These are phyloP conservation scores for Acronicta psi DNA, from an alignment of 2,888 invertebrate species.

Conservation along the genomic window DNA sequence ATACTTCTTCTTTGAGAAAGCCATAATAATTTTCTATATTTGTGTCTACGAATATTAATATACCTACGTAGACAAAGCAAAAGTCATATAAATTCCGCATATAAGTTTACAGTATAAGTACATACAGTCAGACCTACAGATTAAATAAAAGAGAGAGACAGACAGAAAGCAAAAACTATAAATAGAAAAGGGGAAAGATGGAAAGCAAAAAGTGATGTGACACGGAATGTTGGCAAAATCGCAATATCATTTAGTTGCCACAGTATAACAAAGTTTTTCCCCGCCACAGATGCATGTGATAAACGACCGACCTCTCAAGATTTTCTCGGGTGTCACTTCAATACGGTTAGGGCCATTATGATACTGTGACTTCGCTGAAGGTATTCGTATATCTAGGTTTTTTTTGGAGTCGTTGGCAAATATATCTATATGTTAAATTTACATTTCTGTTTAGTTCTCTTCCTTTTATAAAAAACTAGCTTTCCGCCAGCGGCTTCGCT, in stretches of 20 bases:
- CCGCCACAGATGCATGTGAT: slow-evolving; percentile 78
- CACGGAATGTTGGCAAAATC: slow-evolving; percentile 67
- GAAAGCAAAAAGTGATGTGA: slow-evolving; percentile 59
- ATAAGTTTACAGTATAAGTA: no score
- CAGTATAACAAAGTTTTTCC: slow-evolving; percentile 69
- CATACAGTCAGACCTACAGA: no score
- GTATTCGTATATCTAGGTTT: slow-evolving; percentile 16
- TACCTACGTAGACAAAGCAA: no score
- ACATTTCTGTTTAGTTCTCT: no score
- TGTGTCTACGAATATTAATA: not conserved
- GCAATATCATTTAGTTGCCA: slow-evolving; percentile 79
- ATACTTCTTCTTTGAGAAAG: no score
- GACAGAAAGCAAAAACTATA: not conserved
- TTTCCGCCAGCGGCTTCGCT: no score
- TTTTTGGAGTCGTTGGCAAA: slow-evolving; percentile 9
- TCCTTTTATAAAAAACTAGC: no score
- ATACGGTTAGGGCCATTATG: slow-evolving; percentile 54
- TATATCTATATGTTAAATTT: no score
- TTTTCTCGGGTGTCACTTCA: slow-evolving; percentile 57
- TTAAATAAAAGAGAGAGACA: not conserved
- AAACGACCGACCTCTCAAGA: slow-evolving; percentile 67
- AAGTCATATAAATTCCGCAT: no score
- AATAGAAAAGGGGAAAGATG: slow-evolving; percentile 22
- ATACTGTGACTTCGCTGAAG: slow-evolving; percentile 35
- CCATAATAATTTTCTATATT: no score